phyloP scores from a whole-genome alignment of 2,888 invertebrate genomes.

The Drosophila nr. perissopoda region DNA sequence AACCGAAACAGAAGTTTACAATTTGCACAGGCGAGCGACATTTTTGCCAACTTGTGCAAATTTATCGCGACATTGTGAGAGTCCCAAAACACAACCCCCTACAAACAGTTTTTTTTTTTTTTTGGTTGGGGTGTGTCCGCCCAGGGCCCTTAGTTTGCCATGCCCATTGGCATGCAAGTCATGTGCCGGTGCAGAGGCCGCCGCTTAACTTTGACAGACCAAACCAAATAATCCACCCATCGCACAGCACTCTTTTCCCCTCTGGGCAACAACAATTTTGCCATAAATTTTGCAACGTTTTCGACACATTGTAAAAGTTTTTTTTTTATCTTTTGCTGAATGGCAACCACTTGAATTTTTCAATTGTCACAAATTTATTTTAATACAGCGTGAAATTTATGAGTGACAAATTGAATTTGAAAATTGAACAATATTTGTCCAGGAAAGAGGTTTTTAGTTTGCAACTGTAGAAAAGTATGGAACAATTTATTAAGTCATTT shows the following conservation, averaged over 20 bases:
- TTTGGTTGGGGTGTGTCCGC: constrained; percentile 22
- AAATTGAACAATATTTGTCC: constrained; percentile 72
- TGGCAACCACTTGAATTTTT: constrained; percentile 66
- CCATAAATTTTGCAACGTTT: constrained; percentile 77
- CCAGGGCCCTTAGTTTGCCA: constrained; percentile 23
- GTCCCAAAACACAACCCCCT: constrained; percentile 28
- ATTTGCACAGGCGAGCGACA: constrained; percentile 58
- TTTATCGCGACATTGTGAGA: constrained; percentile 80
- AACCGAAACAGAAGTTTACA: constrained; percentile 69
- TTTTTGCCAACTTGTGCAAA: constrained; percentile 79
- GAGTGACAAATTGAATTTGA: constrained; percentile 82
- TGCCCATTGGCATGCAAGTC: constrained; percentile 81
- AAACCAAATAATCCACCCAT: constrained; percentile 53
- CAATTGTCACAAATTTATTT: constrained; percentile 81
- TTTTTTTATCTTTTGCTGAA: constrained; percentile 20
- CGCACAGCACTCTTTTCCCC: constrained; percentile 24
- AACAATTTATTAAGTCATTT: neutral
- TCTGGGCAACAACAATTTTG: constrained; percentile 41
- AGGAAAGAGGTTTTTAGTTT: neutral
- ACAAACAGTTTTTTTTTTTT: constrained; percentile 6
- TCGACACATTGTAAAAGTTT: constrained; percentile 52
- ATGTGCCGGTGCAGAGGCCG: constrained; percentile 81
- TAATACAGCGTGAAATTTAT: constrained; percentile 82
- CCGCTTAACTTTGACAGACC: constrained; percentile 81
- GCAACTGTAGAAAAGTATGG: neutral